Base-by-base conservation (phyloP, 2,888 invertebrate species). In the Sphaerophoria rueppellii region DNA sequence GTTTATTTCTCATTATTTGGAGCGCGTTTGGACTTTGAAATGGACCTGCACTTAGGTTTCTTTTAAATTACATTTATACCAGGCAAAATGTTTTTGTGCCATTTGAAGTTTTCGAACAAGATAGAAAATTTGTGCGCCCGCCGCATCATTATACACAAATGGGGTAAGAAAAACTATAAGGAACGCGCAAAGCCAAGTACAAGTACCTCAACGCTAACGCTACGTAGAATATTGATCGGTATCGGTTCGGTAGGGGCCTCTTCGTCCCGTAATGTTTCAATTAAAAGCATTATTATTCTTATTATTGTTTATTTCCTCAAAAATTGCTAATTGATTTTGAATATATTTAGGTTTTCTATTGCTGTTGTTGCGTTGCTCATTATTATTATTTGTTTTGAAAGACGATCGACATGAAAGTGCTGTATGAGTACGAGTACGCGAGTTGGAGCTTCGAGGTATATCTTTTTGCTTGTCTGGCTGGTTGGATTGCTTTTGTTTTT, bases 301-400 rank as follows among this genome's bases (percentile, higher is more conserved):
- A 82, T 79, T 80, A 85, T 81, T 85, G 85, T 85, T 85, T 85
- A 85, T 85, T 85, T 85, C 85, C 81, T 85, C 32, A 72, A 85
- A 24, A 85, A 85, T 85, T 85, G 85, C 85, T 85, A 85, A 85
- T 85, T 85, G 85, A 85, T 85, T 85, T 85, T 85, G 81, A 76
- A 81, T 85, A 24, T 2, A 85, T 81, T 76, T 81, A 85, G 72
- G 83, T 79, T 80, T 24, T 72, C 37, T 52, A 65, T 65, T 52
- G 52, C 52, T 65, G 67, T 50, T 80, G 71, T 50, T 80, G 71
- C 72, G 67, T 24, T 24, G 24, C 43, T 80, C 67, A 67, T 83
- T 71, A 80, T 65, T 83, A 75, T 65, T 58, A 70, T 71, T 67
- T 58, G 35, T 50, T 75, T 75, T 63, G 65, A 34, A 72, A 57